Percentiles rank a stretch among this genome's conserved stretches.
Evolutionary conservation across 1,140 invertebrate species (phyloP).

Genomic region (Bursaphelenchus mucronatus): DNA sequence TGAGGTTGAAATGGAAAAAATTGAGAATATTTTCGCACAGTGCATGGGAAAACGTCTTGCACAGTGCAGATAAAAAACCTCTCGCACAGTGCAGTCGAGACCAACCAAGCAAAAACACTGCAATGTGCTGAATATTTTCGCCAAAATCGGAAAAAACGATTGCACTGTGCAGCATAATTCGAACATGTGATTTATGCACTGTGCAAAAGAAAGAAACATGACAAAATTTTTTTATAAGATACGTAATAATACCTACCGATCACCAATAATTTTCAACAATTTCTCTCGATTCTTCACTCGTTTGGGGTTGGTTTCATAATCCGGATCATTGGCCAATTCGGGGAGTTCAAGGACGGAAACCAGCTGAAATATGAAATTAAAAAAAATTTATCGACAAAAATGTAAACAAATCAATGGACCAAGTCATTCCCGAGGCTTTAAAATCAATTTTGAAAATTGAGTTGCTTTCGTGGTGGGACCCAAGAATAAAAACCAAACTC

Average conservation of each 20-base stretch:
- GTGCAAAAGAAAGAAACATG: no score
- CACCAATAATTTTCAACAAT: constrained; percentile 68
- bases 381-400: constrained; percentile 5
- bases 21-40: constrained; percentile 11
- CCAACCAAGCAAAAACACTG: no score
- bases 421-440: not conserved
- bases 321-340: constrained; percentile 67
- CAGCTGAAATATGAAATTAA: constrained; percentile 61
- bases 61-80: no score
- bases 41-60: not conserved
- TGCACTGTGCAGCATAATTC: no score
- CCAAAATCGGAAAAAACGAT: no score
- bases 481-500: not conserved
- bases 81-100: not conserved
- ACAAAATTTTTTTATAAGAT: no score
- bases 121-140: no score
- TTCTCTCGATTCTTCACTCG: constrained; percentile 74
- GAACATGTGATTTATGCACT: no score
- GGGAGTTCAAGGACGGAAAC: constrained; percentile 68
- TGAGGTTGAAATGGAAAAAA: not conserved
- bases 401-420: not conserved
- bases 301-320: constrained; percentile 71
- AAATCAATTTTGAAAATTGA: constrained; percentile 4
- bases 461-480: not conserved
- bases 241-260: constrained; percentile 55